Evolutionary conservation across 2,888 invertebrate genomes (phyloP), one percentile per base, ranked within the genome.

Genomic region (Deilephila porcellus): DNA sequence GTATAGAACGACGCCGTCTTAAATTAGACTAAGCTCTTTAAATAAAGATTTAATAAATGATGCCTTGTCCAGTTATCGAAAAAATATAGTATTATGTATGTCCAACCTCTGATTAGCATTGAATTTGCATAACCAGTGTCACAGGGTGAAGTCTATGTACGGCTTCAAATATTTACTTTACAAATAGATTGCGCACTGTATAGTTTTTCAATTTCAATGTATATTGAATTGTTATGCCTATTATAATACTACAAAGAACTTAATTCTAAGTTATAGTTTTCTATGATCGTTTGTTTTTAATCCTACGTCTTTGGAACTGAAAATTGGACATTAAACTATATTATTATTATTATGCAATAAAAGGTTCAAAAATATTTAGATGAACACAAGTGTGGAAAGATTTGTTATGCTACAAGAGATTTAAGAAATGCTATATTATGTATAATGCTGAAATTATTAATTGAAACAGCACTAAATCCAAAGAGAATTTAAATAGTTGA

Each of bases 111-210:
- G 11, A 64, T 45, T 64, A 20, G 20, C 20, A 45, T 64, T 64
- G 20, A 64, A 64, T 64, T 64, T 37, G 64, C 20, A 64, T 64
- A 37, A 37, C 20, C 20, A 37, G 4, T 64, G 62, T 29, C 62
- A 45, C 20, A 45, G 37, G 64, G 37, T 64, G 20, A 64, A 64
- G 45, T 45, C 20, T 64, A 4, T 14, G 11, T 64, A 62, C 29
- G 62, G 20, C 64, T 64, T 64, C n/a, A 3, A 14, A 37, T 64
- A 37, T 64, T 64, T 64, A 20, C 64, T 45, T 37, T 64, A 11
- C 37, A 37, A 60, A 29, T 60, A 29, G 4, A 29, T 25, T 60
- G 29, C 60, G 29, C 17, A 11, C 20, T 64, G 45, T 45, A 45
- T 34, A 62, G 25, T 60, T 60, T 60, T 60, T 25, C 25, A 60